Conservation (phyloP, 1,140 invertebrate genomes). For the Zelostemma sp. region DNA sequence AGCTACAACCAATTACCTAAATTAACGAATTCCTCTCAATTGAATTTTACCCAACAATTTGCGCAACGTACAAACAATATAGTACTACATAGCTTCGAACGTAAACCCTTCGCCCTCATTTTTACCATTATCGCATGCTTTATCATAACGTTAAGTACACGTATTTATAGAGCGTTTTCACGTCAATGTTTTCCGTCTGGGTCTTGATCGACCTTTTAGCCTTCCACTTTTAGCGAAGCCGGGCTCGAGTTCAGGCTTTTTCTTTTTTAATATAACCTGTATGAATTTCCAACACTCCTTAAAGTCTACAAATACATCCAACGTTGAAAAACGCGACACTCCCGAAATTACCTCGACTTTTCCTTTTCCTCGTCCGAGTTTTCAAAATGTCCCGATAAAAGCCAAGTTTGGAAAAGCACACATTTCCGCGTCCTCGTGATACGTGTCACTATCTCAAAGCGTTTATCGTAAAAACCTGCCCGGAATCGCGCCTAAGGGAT, state of each 20-base stretch:
- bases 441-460: background rate
- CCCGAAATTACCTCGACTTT: no score
- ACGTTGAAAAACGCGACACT: no score
- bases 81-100: constrained; percentile 34
- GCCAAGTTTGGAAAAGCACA: no score
- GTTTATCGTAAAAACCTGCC: background rate
- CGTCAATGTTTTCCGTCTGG: constrained; percentile 18
- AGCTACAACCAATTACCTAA: constrained; percentile 42
- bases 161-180: constrained; percentile 47
- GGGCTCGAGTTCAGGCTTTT: constrained; percentile 39
- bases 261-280: constrained; percentile 17
- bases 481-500: background rate
- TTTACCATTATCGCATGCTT: constrained; percentile 32
- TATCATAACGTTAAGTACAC: constrained; percentile 48
- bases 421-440: background rate
- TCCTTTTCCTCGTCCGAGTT: no score
- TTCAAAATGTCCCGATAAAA: no score
- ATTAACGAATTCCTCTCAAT: constrained; percentile 39
- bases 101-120: constrained; percentile 7
- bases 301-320: no score
- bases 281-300: constrained; percentile 15
- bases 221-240: constrained; percentile 28
- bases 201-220: constrained; percentile 23
- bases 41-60: constrained; percentile 46
- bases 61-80: constrained; percentile 57